phyloP scores from a whole-genome alignment of 2,797 vertebrate genomes.

The Thunnus albacares region DNA sequence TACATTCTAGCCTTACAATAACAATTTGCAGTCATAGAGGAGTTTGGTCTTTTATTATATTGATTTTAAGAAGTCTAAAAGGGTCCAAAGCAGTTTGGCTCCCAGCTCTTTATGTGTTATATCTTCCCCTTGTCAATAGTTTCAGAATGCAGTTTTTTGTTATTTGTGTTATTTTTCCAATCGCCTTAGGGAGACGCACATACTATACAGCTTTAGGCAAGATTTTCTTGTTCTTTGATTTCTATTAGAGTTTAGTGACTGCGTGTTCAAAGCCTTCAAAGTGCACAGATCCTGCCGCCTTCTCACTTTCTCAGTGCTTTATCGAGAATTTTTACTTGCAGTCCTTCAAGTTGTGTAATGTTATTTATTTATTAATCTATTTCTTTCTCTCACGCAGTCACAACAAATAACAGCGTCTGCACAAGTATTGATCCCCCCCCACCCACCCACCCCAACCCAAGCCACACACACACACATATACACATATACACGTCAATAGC shows the following conservation, averaged over 20 bases:
- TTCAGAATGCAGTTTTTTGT: not conserved
- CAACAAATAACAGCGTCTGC: constrained; percentile 44
- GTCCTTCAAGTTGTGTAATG: constrained; percentile 18
- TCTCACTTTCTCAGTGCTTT: not conserved
- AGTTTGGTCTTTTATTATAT: constrained; percentile 16
- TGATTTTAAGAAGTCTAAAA: constrained; percentile 21
- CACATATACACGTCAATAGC: not conserved
- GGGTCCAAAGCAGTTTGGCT: not conserved
- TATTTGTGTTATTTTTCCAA: constrained; percentile 32
- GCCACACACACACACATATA: constrained; percentile 5
- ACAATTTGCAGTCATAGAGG: not conserved
- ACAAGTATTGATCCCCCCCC: constrained; percentile 42
- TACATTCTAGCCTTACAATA: not conserved
- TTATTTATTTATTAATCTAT: constrained; percentile 8
- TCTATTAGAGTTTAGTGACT: constrained; percentile 1
- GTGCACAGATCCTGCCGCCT: not conserved
- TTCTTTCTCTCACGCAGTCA: not conserved
- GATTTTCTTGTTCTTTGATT: constrained; percentile 20
- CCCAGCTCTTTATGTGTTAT: not conserved
- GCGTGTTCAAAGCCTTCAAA: constrained; percentile 9
- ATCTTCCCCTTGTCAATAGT: constrained; percentile 23
- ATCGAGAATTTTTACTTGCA: not conserved
- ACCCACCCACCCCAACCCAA: no score
- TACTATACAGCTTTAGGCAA: constrained; percentile 7
- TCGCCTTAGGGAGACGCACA: constrained; percentile 22